These are phyloP conservation scores for Chelmon rostratus DNA, from an alignment of 2,797 vertebrate genomes.

Conservation along the genomic window DNA sequence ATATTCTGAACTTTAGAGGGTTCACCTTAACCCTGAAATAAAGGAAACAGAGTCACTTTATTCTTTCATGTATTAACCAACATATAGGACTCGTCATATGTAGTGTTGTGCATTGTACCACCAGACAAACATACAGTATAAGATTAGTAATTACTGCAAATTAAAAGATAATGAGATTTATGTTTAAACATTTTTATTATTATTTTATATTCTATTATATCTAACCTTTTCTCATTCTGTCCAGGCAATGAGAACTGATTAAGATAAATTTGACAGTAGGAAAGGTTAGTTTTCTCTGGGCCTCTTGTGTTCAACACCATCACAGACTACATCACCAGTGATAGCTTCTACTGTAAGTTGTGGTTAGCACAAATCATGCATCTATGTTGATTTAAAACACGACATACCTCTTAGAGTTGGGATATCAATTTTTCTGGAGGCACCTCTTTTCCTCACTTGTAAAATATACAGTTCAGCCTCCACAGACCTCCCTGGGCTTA, in stretches of 20 bases:
- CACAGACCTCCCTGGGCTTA: conserved; percentile 53
- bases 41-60: not conserved
- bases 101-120: not conserved
- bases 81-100: too few relatives aligned
- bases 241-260: not conserved
- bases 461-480: conserved; percentile 25
- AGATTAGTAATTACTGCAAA: not conserved
- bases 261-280: not conserved
- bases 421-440: not conserved
- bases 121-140: not conserved
- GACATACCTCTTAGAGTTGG: not conserved
- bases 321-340: not conserved
- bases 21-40: conserved; percentile 7
- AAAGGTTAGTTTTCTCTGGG: not conserved
- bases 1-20: not conserved
- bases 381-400: conserved; percentile 5
- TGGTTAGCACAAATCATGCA: conserved; percentile 17
- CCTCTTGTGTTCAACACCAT: not conserved
- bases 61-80: not conserved
- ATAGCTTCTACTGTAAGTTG: not conserved
- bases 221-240: not conserved
- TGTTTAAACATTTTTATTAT: not conserved
- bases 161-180: not conserved
- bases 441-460: conserved; percentile 11
- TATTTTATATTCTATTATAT: too few relatives aligned